phyloP scores from a whole-genome alignment of 2,113 vertebrate genomes.

The Paradisaea rubra region DNA sequence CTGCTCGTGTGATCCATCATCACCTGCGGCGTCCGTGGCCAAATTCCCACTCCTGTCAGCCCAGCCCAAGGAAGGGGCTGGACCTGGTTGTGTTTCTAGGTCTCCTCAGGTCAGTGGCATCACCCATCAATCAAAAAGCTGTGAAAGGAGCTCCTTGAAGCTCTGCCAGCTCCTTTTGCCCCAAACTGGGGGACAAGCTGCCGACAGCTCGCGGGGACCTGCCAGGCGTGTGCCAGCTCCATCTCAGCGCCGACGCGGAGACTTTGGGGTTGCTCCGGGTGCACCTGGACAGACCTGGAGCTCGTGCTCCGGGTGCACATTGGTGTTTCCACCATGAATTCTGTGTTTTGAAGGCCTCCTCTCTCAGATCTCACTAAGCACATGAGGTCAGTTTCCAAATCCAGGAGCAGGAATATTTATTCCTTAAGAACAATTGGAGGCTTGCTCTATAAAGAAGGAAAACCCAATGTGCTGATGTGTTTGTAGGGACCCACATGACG shows the following conservation, averaged over 20 bases:
- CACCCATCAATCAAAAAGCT: neutral
- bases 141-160: neutral
- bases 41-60: neutral
- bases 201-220: neutral
- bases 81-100: neutral
- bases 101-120: neutral
- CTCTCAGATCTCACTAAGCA: neutral
- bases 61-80: neutral
- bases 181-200: neutral
- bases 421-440: neutral
- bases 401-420: neutral
- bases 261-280: neutral
- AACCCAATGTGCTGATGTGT: accelerated
- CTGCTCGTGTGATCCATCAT: neutral
- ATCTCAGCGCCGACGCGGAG: accelerated
- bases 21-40: neutral
- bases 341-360: accelerated
- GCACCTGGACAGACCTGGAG: neutral
- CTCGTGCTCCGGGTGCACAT: accelerated
- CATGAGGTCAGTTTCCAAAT: neutral
- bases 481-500: neutral
- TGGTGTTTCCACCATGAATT: neutral
- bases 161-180: neutral
- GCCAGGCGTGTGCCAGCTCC: neutral
- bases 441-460: neutral